Base-by-base conservation (phyloP, 2,797 vertebrate genomes). In the Enteromius viviparus region DNA sequence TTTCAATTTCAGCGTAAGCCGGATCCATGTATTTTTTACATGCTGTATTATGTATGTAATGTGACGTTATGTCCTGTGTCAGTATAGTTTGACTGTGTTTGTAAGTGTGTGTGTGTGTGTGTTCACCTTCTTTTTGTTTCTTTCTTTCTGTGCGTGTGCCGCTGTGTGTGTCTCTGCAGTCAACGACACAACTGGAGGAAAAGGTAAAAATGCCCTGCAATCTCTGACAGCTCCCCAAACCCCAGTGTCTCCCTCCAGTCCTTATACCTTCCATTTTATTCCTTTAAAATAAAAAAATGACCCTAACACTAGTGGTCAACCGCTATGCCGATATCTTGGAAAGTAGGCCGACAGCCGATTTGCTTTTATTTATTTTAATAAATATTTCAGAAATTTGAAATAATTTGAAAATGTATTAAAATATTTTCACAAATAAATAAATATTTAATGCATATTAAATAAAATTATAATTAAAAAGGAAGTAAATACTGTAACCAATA, bases 121-220 rank as follows among this genome's bases (percentile, higher is more conserved):
- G 65, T 79, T 80, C 69, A 81, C 23, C 21, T 81, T 85, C 62
- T 91, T 88, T 89, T 84, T 90, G 89, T 94, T 92, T 95, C 93
- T 96, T 91, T 90, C 95, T 94, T 94, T 92, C 89, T 93, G 94
- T 96, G 94, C 94, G 87, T 90, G 91, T 89, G 85, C 95, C 93
- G 91, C 94, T 95, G 89, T 95, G 92, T 96, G 91, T 96, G 91
- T 95, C 77, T 89, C 92, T 89, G 89, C 96, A 99, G 97, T 96
- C 96, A 97, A 93, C 97, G 96, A 91, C 96, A 97, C 95, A 95
- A 95, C 70, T 97, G 97, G 97, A 99, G 96, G 95, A 98, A 97
- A 96, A 99, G 98, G 98, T 99, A 99, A 88, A 88, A 98, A 94
- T 93, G 88, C 85, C 90, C 85, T 83, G 84, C 45, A 87, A 88